Evolutionary conservation across 2,113 vertebrate species (phyloP), one percentile per base, ranked within the genome.

Genomic region (Nematolebias whitei): DNA sequence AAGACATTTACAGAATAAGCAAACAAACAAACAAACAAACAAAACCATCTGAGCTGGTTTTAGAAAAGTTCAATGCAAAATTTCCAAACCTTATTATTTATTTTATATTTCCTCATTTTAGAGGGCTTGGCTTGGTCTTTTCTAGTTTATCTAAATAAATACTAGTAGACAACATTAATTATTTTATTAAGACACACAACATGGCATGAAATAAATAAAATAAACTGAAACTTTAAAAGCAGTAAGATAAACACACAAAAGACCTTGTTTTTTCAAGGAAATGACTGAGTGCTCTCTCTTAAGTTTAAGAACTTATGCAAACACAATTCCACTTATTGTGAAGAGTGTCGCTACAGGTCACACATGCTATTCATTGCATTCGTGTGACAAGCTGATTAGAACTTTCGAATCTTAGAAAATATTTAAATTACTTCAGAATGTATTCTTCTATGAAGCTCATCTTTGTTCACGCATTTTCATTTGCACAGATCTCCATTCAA

Each of bases 401-500:
- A 51, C 6, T 5, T 5, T 51, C 11, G 4, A 14, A 19, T 2
- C 10, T 40, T 5, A 51, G 5, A 35, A 47, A 68, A 20, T 13
- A 3, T 43, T 32, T 47, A 47, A 61, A 68, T 56, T 2, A 53
- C 16, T 9, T 6, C 1, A 13, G 14, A 35, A 49, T 14, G 41
- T 40, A 55, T 56, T 48, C 26, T 11, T 20, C 50, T 54, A 59
- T 20, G 1, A 10, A 26, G 9, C 20, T 7, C 18, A 41, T 63
- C 52, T 50, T 3, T 29, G 43, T 20, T 57, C 18, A 24, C 12
- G 49, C 19, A 35, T 50, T 44, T 65, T 48, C 50, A 53, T 65
- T 69, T 76, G 40, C 32, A 18, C 20, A 1, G 29, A 55, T 69
- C 24, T 41, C 51, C 5, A 10, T 74, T 54, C 62, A 57, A 72